Conservation (phyloP, 2,113 vertebrate species). For the Aptenodytes patagonicus region DNA sequence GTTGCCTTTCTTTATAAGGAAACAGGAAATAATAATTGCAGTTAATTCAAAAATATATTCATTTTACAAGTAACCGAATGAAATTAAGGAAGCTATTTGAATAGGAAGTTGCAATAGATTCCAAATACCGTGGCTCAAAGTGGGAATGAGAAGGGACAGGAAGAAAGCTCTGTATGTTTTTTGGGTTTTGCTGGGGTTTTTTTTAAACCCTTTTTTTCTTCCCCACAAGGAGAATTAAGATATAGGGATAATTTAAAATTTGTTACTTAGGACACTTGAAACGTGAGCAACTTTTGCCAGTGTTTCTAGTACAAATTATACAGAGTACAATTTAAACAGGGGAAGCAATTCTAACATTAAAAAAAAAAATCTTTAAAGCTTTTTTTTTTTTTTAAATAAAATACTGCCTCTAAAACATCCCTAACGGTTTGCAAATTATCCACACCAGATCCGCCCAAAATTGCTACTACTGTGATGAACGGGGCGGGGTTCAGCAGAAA, state of each 20-base stretch:
- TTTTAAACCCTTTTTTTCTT: not conserved
- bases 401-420: not conserved
- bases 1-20: not conserved
- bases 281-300: not conserved
- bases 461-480: not conserved
- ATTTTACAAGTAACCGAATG: not conserved
- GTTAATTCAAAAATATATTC: not conserved
- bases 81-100: not conserved
- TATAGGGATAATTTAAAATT: not conserved
- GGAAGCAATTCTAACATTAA: not conserved
- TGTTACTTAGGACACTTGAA: not conserved
- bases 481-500: not conserved
- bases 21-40: not conserved
- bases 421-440: slow-evolving; percentile 5
- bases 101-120: not conserved
- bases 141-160: not conserved
- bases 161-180: not conserved
- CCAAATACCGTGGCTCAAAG: not conserved
- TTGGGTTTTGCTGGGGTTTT: not conserved
- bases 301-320: not conserved
- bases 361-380: not conserved
- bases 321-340: not conserved
- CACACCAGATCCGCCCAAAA: slow-evolving; percentile 19
- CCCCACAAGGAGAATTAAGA: not conserved
- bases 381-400: not conserved